Conservation (phyloP, 2,797 vertebrate genomes). For the Acridotheres tristis region DNA sequence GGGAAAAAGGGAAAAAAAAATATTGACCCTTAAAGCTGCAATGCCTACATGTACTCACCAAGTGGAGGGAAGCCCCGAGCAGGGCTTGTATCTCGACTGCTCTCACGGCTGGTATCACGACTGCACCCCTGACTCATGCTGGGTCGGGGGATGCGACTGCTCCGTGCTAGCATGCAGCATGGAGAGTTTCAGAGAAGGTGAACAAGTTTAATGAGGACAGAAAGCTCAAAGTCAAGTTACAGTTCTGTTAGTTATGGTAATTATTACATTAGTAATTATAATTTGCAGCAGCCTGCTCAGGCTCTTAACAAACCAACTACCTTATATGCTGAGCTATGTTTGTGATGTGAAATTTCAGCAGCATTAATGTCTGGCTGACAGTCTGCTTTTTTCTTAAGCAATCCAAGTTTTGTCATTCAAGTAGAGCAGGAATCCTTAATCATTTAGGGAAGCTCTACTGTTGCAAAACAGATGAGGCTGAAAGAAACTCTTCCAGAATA, state of each 20-base stretch:
- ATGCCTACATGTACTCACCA: conserved; percentile 86
- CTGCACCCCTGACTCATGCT: conserved; percentile 99
- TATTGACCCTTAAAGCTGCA: conserved; percentile 65
- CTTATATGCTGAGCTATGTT: background rate
- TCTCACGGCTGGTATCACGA: conserved; percentile 98
- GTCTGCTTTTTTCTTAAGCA: conserved; percentile 27
- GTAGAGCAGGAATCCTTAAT: conserved; percentile 40
- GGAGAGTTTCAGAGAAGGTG: conserved; percentile 92
- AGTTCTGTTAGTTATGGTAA: conserved; percentile 74
- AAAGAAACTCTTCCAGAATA: conserved; percentile 4
- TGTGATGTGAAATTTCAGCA: conserved; percentile 16
- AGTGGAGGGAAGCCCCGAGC: conserved; percentile 94
- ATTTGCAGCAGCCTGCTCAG: conserved; percentile 38
- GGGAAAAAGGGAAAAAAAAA: conserved; percentile 14
- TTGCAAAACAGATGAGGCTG: conserved; percentile 38
- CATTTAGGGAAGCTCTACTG: conserved; percentile 23
- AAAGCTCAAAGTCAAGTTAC: conserved; percentile 80
- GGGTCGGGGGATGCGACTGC: conserved; percentile 97
- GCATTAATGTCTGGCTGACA: background rate
- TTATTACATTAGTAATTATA: conserved; percentile 70
- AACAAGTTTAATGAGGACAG: conserved; percentile 87
- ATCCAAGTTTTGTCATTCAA: conserved; percentile 40
- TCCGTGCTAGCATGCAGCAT: conserved; percentile 97
- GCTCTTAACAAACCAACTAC: conserved; percentile 40
- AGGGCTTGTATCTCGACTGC: conserved; percentile 99